These are phyloP conservation scores for Nematolebias whitei DNA, from an alignment of 2,113 vertebrate genomes.

Conservation along the genomic window DNA sequence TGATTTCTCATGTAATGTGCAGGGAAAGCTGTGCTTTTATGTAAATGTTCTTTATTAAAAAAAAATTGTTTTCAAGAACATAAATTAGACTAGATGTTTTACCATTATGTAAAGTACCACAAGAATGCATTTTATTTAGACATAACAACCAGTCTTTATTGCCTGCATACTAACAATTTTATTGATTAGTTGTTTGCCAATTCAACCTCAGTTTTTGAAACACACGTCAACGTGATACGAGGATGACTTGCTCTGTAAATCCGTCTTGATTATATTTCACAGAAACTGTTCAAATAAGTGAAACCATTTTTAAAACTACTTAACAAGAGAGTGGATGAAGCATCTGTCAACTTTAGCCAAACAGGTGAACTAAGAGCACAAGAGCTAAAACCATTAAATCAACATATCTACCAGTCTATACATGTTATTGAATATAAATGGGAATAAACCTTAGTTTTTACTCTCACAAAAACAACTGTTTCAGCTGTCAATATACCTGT, in stretches of 20 bases:
- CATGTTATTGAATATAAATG: neutral
- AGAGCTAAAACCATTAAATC: neutral
- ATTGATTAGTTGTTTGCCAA: neutral
- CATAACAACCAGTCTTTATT: too few species aligned
- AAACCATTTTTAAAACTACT: neutral
- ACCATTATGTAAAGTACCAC: too few species aligned
- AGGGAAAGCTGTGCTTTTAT: too few species aligned
- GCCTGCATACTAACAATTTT: too few species aligned
- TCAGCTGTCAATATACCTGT: too few species aligned
- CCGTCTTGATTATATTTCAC: neutral
- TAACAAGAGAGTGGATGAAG: neutral
- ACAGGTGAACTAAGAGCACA: neutral
- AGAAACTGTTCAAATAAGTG: neutral
- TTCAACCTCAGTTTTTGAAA: neutral
- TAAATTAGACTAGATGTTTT: too few species aligned
- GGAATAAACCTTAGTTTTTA: too few species aligned
- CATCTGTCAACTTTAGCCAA: neutral
- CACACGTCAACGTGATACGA: neutral
- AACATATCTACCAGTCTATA: neutral
- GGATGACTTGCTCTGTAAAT: neutral
- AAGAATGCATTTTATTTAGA: too few species aligned
- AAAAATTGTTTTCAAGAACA: too few species aligned
- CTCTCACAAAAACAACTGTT: too few species aligned
- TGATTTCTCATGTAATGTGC: too few species aligned
- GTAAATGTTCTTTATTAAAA: too few species aligned